Percentiles rank a stretch among this genome's conserved stretches.
Evolutionary conservation across 2,797 vertebrate species (phyloP).

Genomic region (Nannoperca obscura): DNA sequence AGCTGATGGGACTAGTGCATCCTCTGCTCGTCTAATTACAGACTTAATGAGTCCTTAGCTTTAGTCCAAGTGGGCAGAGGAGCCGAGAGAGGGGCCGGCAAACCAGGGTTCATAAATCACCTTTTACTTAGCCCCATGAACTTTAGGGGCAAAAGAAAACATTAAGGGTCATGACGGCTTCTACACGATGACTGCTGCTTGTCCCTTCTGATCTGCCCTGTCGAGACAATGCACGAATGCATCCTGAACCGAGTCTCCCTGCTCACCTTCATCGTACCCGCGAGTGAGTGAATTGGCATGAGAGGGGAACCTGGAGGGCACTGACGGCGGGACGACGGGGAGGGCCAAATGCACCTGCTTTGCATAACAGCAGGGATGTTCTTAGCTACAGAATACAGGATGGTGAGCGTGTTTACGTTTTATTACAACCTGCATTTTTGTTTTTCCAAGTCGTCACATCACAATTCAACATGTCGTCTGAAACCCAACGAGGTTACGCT

Average conservation of each 20-base stretch:
- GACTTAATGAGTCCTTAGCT: slow-evolving; percentile 77
- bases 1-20: slow-evolving; percentile 56
- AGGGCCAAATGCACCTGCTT: slow-evolving; percentile 31
- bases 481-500: background rate
- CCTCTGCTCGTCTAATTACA: slow-evolving; percentile 74
- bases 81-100: slow-evolving; percentile 31
- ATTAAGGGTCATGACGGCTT: slow-evolving; percentile 33
- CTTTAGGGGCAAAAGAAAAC: background rate
- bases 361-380: slow-evolving; percentile 5
- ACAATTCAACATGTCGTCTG: background rate
- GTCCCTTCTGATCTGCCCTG: slow-evolving; percentile 19
- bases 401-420: background rate
- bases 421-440: background rate
- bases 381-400: slow-evolving; percentile 9
- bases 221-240: slow-evolving; percentile 31
- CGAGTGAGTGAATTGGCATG: slow-evolving; percentile 43
- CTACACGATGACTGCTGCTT: slow-evolving; percentile 28
- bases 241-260: slow-evolving; percentile 32
- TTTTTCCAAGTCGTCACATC: background rate
- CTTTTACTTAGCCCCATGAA: slow-evolving; percentile 30
- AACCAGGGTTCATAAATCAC: slow-evolving; percentile 69
- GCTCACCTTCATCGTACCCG: slow-evolving; percentile 40
- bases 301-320: slow-evolving; percentile 49
- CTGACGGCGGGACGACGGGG: slow-evolving; percentile 9
- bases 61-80: slow-evolving; percentile 49